These are phyloP conservation scores for Diloba caeruleocephala DNA, from an alignment of 2,888 invertebrate genomes.

Conservation along the genomic window DNA sequence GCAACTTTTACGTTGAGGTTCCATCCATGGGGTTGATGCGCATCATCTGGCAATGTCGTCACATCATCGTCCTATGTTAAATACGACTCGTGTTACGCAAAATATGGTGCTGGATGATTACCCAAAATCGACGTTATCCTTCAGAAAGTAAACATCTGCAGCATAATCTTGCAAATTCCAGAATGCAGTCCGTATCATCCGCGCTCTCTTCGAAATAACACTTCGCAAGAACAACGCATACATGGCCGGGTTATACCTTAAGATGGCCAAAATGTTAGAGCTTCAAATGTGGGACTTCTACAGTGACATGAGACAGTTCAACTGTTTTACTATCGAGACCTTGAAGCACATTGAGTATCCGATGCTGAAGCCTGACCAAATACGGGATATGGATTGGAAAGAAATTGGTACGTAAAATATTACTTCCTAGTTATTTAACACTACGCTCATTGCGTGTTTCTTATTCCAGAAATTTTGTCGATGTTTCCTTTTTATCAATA, in stretches of 20 bases:
- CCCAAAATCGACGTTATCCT: too few relatives aligned
- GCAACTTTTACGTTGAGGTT: too few relatives aligned
- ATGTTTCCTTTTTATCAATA: too few relatives aligned
- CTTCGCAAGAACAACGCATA: conserved; percentile 96
- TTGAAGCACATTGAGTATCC: conserved; percentile 94
- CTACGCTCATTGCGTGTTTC: too few relatives aligned
- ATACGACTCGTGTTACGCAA: too few relatives aligned
- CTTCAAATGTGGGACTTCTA: conserved; percentile 96
- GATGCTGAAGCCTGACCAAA: conserved; percentile 92
- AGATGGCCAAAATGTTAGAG: conserved; percentile 97
- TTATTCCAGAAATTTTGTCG: too few relatives aligned
- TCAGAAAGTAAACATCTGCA: too few relatives aligned
- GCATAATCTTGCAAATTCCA: conserved; percentile 73
- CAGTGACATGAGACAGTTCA: conserved; percentile 96
- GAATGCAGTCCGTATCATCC: conserved; percentile 96
- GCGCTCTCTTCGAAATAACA: conserved; percentile 98
- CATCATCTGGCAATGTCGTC: too few relatives aligned
- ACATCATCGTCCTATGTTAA: too few relatives aligned
- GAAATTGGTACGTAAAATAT: conserved; percentile 92
- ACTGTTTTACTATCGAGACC: conserved; percentile 92
- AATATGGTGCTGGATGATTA: too few relatives aligned
- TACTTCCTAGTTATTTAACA: neutral
- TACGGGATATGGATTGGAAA: conserved; percentile 95
- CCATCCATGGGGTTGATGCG: too few relatives aligned
- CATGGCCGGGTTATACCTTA: conserved; percentile 95